Percentiles rank a stretch among this genome's conserved stretches.
These are phyloP conservation scores for Actinostola sp. DNA, from an alignment of 92 coral and sea anemone genomes.

Conservation along the genomic window DNA sequence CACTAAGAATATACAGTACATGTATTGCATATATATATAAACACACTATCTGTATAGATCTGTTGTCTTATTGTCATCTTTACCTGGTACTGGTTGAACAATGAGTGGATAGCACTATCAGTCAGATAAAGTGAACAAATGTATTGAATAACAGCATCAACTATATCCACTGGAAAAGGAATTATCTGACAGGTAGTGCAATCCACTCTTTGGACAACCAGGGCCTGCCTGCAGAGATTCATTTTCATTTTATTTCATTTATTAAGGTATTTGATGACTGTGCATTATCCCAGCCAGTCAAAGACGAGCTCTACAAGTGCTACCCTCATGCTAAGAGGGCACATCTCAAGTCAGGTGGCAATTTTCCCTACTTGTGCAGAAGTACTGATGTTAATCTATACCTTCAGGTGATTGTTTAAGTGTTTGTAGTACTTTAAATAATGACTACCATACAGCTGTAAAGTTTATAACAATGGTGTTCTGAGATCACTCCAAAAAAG, in stretches of 20 bases:
- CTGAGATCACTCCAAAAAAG: neutral
- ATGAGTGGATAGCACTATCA: too few species aligned
- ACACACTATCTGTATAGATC: too few species aligned
- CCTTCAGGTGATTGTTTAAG: conserved; percentile 69
- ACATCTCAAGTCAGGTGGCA: conserved; percentile 95
- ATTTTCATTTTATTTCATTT: neutral
- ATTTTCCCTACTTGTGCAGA: conserved; percentile 94
- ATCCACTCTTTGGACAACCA: too few species aligned
- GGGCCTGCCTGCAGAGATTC: too few species aligned
- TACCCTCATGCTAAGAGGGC: conserved; percentile 96
- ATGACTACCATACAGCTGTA: neutral
- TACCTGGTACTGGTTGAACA: too few species aligned
- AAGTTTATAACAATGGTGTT: neutral
- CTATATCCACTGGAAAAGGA: too few species aligned
- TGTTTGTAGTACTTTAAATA: neutral
- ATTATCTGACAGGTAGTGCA: too few species aligned
- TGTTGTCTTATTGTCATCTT: too few species aligned
- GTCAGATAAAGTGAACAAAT: too few species aligned
- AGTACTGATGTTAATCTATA: conserved; percentile 93
- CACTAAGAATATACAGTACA: too few species aligned
- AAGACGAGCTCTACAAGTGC: conserved; percentile 90
- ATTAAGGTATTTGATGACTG: conserved; percentile 95
- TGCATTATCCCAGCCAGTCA: conserved; percentile 96
- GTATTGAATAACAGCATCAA: too few species aligned
- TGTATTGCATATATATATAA: too few species aligned